Evolutionary conservation across 2,797 vertebrate species (phyloP).

Genomic region (Arrhamphus sclerolepis): DNA sequence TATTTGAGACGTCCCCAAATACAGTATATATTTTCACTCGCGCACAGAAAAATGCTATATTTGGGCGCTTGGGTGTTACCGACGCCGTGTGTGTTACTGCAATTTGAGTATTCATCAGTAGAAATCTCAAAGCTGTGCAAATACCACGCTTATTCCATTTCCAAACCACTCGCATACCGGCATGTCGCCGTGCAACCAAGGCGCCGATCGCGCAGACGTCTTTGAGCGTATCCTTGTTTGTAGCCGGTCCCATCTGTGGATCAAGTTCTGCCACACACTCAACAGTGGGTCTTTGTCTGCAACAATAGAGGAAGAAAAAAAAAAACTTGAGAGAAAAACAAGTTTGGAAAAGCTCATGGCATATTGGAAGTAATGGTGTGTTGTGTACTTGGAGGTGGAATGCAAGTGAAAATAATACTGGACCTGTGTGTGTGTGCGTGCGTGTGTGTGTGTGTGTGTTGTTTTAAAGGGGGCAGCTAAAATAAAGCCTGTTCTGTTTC

Average conservation of each 20-base stretch:
- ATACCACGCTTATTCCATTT: slow-evolving; percentile 18
- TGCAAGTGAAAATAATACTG: slow-evolving; percentile 55
- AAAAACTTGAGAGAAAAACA: slow-evolving; percentile 41
- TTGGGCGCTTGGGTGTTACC: not conserved
- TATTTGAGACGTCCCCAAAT: no score
- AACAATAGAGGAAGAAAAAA: slow-evolving; percentile 26
- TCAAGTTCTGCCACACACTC: slow-evolving; percentile 50
- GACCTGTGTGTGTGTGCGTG: slow-evolving; percentile 10
- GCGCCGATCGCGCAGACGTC: slow-evolving; percentile 38
- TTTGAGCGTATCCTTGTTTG: slow-evolving; percentile 40
- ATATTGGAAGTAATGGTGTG: slow-evolving; percentile 44
- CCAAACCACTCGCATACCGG: slow-evolving; percentile 40
- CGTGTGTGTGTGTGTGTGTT: slow-evolving; percentile 21
- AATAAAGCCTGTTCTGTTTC: slow-evolving; percentile 71
- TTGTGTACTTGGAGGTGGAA: slow-evolving; percentile 59
- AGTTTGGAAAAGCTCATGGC: slow-evolving; percentile 50
- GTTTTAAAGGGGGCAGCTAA: slow-evolving; percentile 42
- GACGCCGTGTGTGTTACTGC: slow-evolving; percentile 7
- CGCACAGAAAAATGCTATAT: not conserved
- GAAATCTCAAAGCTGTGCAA: slow-evolving; percentile 12
- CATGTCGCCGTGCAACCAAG: slow-evolving; percentile 29
- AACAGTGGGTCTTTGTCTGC: slow-evolving; percentile 57
- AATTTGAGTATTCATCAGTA: slow-evolving; percentile 25
- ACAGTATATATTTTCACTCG: no score
- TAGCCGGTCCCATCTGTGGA: slow-evolving; percentile 42